Percentiles rank a stretch among this genome's conserved stretches.
Conservation (phyloP, 2,113 vertebrate genomes). For the Crotalus tigris region DNA sequence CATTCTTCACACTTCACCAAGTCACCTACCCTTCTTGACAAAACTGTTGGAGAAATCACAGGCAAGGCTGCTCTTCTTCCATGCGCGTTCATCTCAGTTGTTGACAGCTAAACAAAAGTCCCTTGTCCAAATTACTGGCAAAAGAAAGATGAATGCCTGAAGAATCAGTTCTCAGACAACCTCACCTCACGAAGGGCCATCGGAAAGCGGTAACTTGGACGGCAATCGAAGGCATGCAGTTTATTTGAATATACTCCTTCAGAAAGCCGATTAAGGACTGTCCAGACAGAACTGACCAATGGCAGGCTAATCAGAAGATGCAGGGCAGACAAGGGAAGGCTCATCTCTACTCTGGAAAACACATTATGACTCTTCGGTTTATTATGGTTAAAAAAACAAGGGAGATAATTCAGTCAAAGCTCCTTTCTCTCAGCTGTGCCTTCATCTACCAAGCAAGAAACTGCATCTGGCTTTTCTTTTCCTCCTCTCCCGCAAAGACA, state of each 20-base stretch:
- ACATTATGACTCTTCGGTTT: slow-evolving; percentile 70
- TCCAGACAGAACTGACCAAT: slow-evolving; percentile 68
- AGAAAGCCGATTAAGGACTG: slow-evolving; percentile 71
- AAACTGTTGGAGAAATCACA: slow-evolving; percentile 83
- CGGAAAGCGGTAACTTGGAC: slow-evolving; percentile 54
- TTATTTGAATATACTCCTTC: slow-evolving; percentile 62
- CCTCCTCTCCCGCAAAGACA: slow-evolving; percentile 10
- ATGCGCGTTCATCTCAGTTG: slow-evolving; percentile 83
- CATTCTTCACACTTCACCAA: background rate
- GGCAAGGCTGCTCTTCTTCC: slow-evolving; percentile 89
- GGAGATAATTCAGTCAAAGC: slow-evolving; percentile 56
- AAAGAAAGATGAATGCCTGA: slow-evolving; percentile 55
- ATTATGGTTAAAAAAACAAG: slow-evolving; percentile 70
- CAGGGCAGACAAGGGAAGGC: slow-evolving; percentile 74
- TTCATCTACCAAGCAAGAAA: slow-evolving; percentile 48
- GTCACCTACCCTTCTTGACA: slow-evolving; percentile 84
- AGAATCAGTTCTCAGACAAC: slow-evolving; percentile 46
- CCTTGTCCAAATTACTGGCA: slow-evolving; percentile 52
- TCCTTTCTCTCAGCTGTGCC: slow-evolving; percentile 33
- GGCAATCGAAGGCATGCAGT: slow-evolving; percentile 57
- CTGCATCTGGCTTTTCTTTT: slow-evolving; percentile 24
- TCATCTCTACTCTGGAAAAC: slow-evolving; percentile 87
- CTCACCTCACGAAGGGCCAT: slow-evolving; percentile 19
- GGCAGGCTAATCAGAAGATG: slow-evolving; percentile 67
- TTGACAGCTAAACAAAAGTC: slow-evolving; percentile 47